Evolutionary conservation across 2,113 vertebrate genomes (phyloP).

Genomic region (Caracal caracal): DNA sequence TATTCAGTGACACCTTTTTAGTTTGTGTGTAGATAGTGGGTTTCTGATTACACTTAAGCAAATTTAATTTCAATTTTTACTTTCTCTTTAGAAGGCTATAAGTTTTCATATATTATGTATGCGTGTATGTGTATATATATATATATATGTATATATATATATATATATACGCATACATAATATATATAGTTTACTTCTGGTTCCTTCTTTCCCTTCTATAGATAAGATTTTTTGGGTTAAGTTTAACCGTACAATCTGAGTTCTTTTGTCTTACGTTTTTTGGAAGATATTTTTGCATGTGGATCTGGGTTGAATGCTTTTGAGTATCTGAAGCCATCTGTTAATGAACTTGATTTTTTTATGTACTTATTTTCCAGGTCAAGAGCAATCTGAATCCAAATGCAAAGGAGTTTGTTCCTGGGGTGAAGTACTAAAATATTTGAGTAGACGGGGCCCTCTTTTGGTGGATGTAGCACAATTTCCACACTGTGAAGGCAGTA

Average conservation of each 20-base stretch:
- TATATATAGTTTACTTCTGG: background rate
- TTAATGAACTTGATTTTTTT: constrained; percentile 81
- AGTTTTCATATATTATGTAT: background rate
- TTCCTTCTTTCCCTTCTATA: constrained; percentile 6
- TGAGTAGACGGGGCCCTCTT: constrained; percentile 90
- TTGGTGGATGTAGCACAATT: constrained; percentile 90
- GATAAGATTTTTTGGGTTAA: constrained; percentile 21
- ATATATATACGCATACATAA: no score
- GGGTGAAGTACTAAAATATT: constrained; percentile 93
- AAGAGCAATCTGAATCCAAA: constrained; percentile 96
- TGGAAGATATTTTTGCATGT: constrained; percentile 65
- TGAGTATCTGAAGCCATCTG: constrained; percentile 56
- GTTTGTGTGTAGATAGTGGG: constrained; percentile 6
- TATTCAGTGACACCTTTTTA: constrained; percentile 25
- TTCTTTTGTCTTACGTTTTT: constrained; percentile 44
- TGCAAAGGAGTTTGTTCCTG: constrained; percentile 96
- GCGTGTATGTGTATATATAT: no score
- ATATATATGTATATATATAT: no score
- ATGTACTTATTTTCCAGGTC: constrained; percentile 86
- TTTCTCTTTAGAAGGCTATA: constrained; percentile 42
- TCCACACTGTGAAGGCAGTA: constrained; percentile 94
- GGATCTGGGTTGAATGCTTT: constrained; percentile 64
- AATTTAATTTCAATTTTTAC: constrained; percentile 39
- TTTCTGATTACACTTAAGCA: constrained; percentile 27
- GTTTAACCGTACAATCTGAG: background rate